These are phyloP conservation scores for Cherax destructor DNA, from an alignment of 1,140 invertebrate species.

Conservation along the genomic window DNA sequence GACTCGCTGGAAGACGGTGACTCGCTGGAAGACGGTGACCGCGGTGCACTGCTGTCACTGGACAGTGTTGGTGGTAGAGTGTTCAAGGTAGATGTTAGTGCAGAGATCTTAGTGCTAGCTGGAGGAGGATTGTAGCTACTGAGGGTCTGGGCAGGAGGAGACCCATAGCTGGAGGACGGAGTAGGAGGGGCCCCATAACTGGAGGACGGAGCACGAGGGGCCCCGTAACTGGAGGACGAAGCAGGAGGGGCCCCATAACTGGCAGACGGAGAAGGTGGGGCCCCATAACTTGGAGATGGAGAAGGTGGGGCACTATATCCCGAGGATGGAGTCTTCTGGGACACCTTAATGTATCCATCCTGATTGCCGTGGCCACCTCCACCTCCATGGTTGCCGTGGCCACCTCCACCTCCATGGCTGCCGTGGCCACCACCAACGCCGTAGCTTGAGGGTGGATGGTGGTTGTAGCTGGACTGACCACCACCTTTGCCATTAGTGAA, in stretches of 20 bases:
- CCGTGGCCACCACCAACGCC: constrained; percentile 15
- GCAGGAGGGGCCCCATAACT: background rate
- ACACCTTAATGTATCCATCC: constrained; percentile 31
- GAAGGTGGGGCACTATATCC: background rate
- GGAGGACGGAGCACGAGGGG: background rate
- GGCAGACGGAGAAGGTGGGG: constrained; percentile 5
- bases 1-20: no score
- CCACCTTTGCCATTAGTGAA: constrained; percentile 42
- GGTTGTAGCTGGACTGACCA: constrained; percentile 42
- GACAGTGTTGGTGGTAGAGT: no score
- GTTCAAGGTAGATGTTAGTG: no score
- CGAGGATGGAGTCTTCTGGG: constrained; percentile 20
- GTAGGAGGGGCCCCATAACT: background rate
- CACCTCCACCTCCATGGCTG: constrained; percentile 19
- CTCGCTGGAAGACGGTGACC: background rate
- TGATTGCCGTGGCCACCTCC: background rate
- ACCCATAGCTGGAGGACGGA: background rate
- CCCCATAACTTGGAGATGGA: constrained; percentile 22
- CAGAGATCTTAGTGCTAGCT: background rate
- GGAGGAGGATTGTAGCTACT: constrained; percentile 18
- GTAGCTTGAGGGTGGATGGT: constrained; percentile 41
- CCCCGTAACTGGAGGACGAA: background rate
- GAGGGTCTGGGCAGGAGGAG: background rate
- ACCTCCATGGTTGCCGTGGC: background rate
- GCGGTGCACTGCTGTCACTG: no score